Percentiles rank a stretch among this genome's conserved stretches.
Evolutionary conservation across 2,113 vertebrate genomes (phyloP).

Genomic region (Accipiter virgatus): DNA sequence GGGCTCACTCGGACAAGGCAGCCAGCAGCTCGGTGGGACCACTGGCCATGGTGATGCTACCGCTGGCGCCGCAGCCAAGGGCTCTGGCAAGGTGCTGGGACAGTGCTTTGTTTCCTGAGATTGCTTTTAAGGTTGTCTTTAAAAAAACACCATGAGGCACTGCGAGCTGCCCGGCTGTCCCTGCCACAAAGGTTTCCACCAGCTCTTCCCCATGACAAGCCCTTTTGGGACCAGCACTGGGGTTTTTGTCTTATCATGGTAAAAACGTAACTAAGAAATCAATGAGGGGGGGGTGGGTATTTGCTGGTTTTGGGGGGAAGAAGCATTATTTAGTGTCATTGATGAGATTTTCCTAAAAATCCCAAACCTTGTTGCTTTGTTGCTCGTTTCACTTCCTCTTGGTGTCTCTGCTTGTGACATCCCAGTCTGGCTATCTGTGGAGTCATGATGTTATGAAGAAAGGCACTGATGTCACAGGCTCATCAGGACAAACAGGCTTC

Average conservation of each 20-base stretch:
- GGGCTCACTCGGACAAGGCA: fast-evolving
- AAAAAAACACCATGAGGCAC: not conserved
- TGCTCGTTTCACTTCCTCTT: not conserved
- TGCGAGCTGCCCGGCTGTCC: not conserved
- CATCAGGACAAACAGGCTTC: not conserved
- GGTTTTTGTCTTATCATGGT: not conserved
- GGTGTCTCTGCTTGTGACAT: constrained; percentile 13
- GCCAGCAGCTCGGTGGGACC: not conserved
- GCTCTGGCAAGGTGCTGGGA: fast-evolving
- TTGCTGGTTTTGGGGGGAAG: not conserved
- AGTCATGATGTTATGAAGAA: not conserved
- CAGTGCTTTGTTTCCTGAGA: constrained; percentile 38
- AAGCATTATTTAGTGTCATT: not conserved
- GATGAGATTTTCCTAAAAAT: not conserved
- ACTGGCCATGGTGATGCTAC: fast-evolving
- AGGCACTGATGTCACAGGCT: constrained; percentile 70
- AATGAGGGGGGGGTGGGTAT: not conserved
- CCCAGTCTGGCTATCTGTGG: not conserved
- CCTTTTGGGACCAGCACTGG: not conserved
- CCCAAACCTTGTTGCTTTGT: not conserved
- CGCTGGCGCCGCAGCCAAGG: fast-evolving
- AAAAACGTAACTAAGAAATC: not conserved
- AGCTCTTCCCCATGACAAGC: not conserved
- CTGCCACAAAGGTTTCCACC: not conserved
- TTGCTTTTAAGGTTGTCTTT: constrained; percentile 7